phyloP scores from a whole-genome alignment of 2,888 invertebrate genomes.

The Syritta pipiens region DNA sequence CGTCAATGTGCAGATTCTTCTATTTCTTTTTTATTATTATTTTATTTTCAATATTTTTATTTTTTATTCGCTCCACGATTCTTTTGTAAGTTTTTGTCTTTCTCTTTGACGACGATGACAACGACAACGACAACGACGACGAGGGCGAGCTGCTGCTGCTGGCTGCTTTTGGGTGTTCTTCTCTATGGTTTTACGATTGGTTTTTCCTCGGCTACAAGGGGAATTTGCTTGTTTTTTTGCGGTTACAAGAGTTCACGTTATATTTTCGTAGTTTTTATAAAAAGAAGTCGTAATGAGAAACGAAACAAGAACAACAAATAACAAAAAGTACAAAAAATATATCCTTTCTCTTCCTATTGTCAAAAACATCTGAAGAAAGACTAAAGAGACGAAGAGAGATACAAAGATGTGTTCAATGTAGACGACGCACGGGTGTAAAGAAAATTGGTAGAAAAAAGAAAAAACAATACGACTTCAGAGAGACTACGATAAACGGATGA shows the following conservation, averaged over 20 bases:
- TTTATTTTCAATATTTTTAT: no score
- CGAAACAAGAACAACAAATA: constrained; percentile 70
- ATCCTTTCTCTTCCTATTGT: constrained; percentile 72
- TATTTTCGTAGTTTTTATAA: constrained; percentile 52
- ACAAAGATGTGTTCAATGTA: constrained; percentile 39
- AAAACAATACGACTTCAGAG: constrained; percentile 26
- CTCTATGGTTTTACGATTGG: constrained; percentile 30
- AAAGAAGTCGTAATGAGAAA: constrained; percentile 53
- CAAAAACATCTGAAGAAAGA: constrained; percentile 72
- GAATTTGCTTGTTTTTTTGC: constrained; percentile 18
- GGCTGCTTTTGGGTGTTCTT: constrained; percentile 9
- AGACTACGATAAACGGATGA: constrained; percentile 43
- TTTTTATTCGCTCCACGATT: constrained; percentile 27
- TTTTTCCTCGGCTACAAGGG: constrained; percentile 14
- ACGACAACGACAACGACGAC: constrained; percentile 30
- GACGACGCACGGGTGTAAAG: constrained; percentile 25
- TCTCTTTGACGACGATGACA: constrained; percentile 34
- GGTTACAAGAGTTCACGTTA: constrained; percentile 45
- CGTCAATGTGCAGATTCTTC: constrained; percentile 61
- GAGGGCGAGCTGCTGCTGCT: constrained; percentile 11
- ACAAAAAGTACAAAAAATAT: constrained; percentile 70
- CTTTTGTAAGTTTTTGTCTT: constrained; percentile 50
- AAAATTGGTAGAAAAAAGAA: constrained; percentile 22
- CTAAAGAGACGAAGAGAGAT: constrained; percentile 56
- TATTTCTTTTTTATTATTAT: constrained; percentile 44